These are phyloP conservation scores for Hirtodrosophila trivittata DNA, from an alignment of 2,888 invertebrate species.

Conservation along the genomic window DNA sequence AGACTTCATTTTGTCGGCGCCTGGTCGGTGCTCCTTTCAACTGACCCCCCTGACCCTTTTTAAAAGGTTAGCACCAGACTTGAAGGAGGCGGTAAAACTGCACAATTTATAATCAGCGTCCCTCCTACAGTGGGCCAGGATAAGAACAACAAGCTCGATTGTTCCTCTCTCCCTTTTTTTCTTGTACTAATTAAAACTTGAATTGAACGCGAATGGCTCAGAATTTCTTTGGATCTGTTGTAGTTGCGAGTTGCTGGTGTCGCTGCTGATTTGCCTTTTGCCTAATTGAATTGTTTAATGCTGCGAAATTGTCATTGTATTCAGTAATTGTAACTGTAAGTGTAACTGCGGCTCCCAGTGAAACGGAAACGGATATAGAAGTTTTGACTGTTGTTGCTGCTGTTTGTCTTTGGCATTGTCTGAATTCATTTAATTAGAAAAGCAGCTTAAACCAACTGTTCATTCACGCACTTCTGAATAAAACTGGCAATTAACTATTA, in stretches of 20 bases:
- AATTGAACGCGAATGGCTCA: constrained; percentile 32
- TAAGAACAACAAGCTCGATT: constrained; percentile 23
- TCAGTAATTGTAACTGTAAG: constrained; percentile 30
- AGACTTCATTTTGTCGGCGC: constrained; percentile 75
- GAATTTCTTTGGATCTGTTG: constrained; percentile 16
- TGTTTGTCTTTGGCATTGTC: constrained; percentile 49
- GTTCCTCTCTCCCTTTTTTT: constrained; percentile 8
- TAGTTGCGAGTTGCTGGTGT: constrained; percentile 31
- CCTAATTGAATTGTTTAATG: constrained; percentile 77
- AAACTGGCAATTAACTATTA: constrained; percentile 19
- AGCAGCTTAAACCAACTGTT: constrained; percentile 47
- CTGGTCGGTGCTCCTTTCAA: constrained; percentile 28
- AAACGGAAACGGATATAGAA: constrained; percentile 74
- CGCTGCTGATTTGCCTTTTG: constrained; percentile 54
- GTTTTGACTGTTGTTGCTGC: constrained; percentile 39
- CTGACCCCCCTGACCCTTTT: constrained; percentile 11
- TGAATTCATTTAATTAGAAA: constrained; percentile 65
- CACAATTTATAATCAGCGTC: constrained; percentile 43
- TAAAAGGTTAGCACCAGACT: not conserved
- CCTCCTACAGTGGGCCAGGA: constrained; percentile 5
- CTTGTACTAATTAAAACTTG: constrained; percentile 58
- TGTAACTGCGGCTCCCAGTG: constrained; percentile 26
- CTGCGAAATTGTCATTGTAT: constrained; percentile 66
- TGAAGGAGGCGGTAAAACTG: constrained; percentile 13
- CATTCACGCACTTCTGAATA: constrained; percentile 51